phyloP scores from a whole-genome alignment of 2,113 vertebrate species.

The Lampris incognitus region DNA sequence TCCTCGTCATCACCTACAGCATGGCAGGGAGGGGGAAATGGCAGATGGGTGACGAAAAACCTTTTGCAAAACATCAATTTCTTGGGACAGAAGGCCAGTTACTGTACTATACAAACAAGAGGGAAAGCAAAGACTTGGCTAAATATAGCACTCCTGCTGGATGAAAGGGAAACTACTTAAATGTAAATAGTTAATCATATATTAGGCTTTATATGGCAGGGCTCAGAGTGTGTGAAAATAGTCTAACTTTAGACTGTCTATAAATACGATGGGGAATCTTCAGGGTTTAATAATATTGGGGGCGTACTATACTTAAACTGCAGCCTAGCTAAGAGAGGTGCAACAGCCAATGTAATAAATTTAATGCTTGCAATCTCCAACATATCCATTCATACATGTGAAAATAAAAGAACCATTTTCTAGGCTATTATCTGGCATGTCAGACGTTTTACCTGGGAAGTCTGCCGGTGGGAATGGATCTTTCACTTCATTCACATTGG shows the following conservation, averaged over 20 bases:
- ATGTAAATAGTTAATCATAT: not conserved
- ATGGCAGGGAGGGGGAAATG: not conserved
- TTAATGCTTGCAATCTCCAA: conserved; percentile 13
- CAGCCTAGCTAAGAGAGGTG: conserved; percentile 40
- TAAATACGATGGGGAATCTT: conserved; percentile 35
- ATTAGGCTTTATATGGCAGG: conserved; percentile 58
- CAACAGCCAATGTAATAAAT: conserved; percentile 34
- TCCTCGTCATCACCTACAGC: conserved; percentile 93
- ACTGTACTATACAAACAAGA: not conserved
- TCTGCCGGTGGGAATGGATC: conserved; percentile 97
- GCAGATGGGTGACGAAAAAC: not conserved
- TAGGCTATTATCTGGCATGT: not conserved
- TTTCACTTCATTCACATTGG: conserved; percentile 97
- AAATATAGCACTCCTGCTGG: not conserved
- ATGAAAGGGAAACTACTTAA: not conserved
- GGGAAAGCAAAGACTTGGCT: too few species aligned
- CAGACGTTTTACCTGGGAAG: conserved; percentile 89
- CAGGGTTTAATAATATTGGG: conserved; percentile 59
- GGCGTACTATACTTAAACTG: conserved; percentile 62
- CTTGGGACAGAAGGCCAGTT: not conserved
- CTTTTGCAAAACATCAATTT: not conserved
- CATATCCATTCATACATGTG: not conserved
- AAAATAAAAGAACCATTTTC: too few species aligned
- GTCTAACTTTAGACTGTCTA: conserved; percentile 58
- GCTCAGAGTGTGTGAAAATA: conserved; percentile 47